phyloP scores from a whole-genome alignment of 2,113 vertebrate genomes.

The Brachyhypopomus gauderio region DNA sequence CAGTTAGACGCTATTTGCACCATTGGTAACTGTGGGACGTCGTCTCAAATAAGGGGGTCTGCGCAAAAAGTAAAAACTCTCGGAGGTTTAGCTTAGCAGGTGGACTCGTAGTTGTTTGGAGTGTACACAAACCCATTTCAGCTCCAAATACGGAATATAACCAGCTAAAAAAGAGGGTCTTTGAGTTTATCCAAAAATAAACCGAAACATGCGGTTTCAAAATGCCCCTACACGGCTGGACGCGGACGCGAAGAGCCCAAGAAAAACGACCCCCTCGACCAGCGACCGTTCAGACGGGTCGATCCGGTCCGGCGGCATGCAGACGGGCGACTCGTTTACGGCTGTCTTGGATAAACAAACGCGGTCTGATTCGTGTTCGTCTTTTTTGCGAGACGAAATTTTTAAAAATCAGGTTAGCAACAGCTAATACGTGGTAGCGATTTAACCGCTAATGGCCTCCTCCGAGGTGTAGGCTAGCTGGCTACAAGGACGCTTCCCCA shows the following conservation, averaged over 20 bases:
- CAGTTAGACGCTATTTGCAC: conserved; percentile 35
- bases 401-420: background rate
- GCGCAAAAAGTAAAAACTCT: background rate
- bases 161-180: conserved; percentile 4
- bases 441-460: conserved; percentile 62
- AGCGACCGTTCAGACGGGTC: conserved; percentile 29
- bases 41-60: background rate
- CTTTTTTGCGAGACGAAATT: background rate
- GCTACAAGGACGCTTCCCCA: conserved; percentile 59
- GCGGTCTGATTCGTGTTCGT: conserved; percentile 15
- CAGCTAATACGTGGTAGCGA: background rate
- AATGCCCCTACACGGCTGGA: conserved; percentile 16
- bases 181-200: conserved; percentile 70
- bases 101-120: background rate
- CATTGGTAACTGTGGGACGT: background rate
- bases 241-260: conserved; percentile 60
- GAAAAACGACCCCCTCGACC: conserved; percentile 59
- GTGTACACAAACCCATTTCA: conserved; percentile 37
- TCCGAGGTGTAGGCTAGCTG: conserved; percentile 61
- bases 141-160: background rate
- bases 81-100: conserved; percentile 20
- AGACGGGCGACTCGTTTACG: conserved; percentile 61
- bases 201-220: conserved; percentile 43
- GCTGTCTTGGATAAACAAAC: conserved; percentile 51
- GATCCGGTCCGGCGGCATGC: conserved; percentile 57